Percentiles rank a stretch among this genome's conserved stretches.
Conservation (phyloP, 2,888 invertebrate genomes). For the Habrosyne pyritoides region DNA sequence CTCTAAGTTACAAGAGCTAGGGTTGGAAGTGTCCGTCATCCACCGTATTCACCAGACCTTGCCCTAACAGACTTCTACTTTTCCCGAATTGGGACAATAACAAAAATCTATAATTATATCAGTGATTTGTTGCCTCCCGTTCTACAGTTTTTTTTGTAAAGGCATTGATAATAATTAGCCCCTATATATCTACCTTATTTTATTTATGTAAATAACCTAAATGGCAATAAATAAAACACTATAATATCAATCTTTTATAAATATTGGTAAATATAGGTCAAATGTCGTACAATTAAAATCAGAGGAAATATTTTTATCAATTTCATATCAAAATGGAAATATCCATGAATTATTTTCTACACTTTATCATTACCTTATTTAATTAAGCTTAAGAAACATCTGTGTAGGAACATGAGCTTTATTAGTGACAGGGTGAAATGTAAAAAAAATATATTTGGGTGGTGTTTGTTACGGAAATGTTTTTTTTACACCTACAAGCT, state of each 20-base stretch:
- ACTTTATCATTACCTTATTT: slow-evolving; percentile 72
- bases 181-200: no score
- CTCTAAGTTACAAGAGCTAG: no score
- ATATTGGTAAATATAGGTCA: slow-evolving; percentile 83
- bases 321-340: slow-evolving; percentile 81
- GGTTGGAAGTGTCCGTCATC: no score
- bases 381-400: slow-evolving; percentile 60
- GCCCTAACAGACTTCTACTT: no score
- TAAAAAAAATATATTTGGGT: not conserved
- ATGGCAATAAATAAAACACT: slow-evolving; percentile 61
- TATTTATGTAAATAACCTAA: not conserved
- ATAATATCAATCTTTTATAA: slow-evolving; percentile 80
- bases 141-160: slow-evolving; percentile 69
- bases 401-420: slow-evolving; percentile 72
- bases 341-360: slow-evolving; percentile 80
- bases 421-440: slow-evolving; percentile 51
- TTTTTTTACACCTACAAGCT: no score
- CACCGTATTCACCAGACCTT: no score
- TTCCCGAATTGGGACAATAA: no score
- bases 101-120: no score
- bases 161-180: no score
- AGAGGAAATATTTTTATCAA: slow-evolving; percentile 80
- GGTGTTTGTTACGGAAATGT: no score
- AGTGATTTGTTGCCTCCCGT: no score
- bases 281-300: slow-evolving; percentile 83